These are phyloP conservation scores for Sebastes taczanowskii DNA, from an alignment of 2,797 vertebrate genomes.

Conservation along the genomic window DNA sequence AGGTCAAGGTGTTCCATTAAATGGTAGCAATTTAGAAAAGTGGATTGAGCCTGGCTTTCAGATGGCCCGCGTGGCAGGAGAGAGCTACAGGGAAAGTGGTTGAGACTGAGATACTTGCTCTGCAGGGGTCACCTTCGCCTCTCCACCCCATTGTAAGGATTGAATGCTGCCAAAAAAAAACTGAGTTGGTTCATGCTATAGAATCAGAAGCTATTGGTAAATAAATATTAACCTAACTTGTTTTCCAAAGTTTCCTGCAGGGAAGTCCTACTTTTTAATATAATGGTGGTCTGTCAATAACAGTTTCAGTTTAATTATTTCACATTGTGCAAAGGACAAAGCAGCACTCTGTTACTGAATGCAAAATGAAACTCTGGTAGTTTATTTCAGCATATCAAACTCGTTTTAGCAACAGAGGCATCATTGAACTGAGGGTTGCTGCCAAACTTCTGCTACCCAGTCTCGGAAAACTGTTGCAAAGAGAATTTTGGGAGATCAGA, in stretches of 20 bases:
- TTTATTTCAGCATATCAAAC: constrained; percentile 21
- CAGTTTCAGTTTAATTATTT: neutral
- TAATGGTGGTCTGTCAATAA: neutral
- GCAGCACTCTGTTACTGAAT: neutral
- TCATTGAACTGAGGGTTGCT: constrained; percentile 1
- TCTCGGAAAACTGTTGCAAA: constrained; percentile 3
- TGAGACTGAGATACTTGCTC: constrained; percentile 61
- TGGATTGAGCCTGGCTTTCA: constrained; percentile 73
- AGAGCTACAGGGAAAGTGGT: constrained; percentile 69
- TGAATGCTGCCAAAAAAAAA: constrained; percentile 39
- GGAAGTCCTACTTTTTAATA: neutral
- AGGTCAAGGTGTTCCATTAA: constrained; percentile 80
- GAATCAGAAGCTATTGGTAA: neutral
- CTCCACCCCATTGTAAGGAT: constrained; percentile 46
- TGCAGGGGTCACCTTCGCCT: constrained; percentile 71
- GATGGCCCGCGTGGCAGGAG: constrained; percentile 61
- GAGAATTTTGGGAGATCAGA: constrained; percentile 59
- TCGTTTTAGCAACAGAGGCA: constrained; percentile 6
- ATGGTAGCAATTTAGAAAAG: constrained; percentile 79
- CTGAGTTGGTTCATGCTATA: constrained; percentile 5
- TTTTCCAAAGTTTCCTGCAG: neutral
- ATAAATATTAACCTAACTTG: neutral
- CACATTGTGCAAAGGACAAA: constrained; percentile 1
- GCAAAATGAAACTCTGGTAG: neutral
- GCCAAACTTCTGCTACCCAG: neutral